Conservation (phyloP, 1,140 invertebrate species). For the Bicyclus anynana region DNA sequence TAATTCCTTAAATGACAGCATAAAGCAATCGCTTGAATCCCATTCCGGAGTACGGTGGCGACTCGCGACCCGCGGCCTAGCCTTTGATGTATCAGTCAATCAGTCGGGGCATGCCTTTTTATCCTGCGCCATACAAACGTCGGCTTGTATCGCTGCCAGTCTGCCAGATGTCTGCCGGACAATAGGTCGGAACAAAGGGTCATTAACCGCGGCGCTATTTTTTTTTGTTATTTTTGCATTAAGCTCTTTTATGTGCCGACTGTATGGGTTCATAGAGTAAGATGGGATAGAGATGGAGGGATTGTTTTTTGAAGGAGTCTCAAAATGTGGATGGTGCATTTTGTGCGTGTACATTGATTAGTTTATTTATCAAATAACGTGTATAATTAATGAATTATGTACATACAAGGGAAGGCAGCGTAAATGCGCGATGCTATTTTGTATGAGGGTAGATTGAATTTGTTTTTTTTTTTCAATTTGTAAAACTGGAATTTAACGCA, state of each 20-base stretch:
- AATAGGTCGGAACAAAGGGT: conserved; percentile 32
- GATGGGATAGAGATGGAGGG: not conserved
- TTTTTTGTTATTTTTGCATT: conserved; percentile 18
- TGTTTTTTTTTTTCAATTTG: too few relatives aligned
- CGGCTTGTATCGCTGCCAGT: conserved; percentile 21
- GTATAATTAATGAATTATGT: too few relatives aligned
- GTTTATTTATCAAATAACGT: too few relatives aligned
- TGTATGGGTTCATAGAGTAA: conserved; percentile 10
- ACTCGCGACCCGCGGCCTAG: not conserved
- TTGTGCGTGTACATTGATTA: too few relatives aligned
- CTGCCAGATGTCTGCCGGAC: conserved; percentile 19
- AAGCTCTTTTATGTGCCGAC: conserved; percentile 10
- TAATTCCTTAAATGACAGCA: not conserved
- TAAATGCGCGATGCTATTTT: too few relatives aligned
- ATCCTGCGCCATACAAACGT: conserved; percentile 1
- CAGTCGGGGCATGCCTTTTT: not conserved
- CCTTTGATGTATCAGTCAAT: conserved; percentile 5
- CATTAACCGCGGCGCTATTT: conserved; percentile 28
- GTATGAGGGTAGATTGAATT: too few relatives aligned
- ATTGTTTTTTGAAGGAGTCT: too few relatives aligned
- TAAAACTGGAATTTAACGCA: too few relatives aligned
- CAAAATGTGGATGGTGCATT: too few relatives aligned
- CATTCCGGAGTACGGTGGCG: not conserved
- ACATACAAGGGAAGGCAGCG: too few relatives aligned
- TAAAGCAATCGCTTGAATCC: not conserved